A percentile compares a stretch with the other conserved stretches of the same genome.
Conservation (phyloP, 2,797 vertebrate genomes). For the Onychomys leucogaster region DNA sequence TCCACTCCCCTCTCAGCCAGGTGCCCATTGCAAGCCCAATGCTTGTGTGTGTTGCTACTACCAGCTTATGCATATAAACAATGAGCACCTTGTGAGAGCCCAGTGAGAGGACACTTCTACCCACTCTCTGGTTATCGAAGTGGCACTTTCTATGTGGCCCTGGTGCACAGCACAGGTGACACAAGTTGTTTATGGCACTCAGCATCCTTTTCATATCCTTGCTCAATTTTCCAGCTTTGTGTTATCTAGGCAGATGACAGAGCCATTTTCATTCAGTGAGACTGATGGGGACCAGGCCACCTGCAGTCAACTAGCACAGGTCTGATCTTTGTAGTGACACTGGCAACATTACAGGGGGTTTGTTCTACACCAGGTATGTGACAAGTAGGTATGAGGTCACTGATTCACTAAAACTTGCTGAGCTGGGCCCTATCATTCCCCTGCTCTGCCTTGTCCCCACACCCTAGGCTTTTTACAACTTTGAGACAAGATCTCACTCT, state of each 20-base stretch:
- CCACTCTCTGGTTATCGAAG: neutral
- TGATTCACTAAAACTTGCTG: neutral
- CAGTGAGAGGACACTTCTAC: neutral
- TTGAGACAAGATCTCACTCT: neutral
- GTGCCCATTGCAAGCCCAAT: neutral
- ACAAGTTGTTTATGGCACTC: neutral
- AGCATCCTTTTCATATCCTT: neutral
- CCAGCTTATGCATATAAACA: fast-evolving
- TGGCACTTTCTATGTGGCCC: neutral
- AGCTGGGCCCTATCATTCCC: neutral
- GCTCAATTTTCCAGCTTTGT: constrained; percentile 1
- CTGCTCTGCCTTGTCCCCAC: neutral
- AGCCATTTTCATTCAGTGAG: constrained; percentile 23
- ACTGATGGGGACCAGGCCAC: neutral
- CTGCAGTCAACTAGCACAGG: neutral
- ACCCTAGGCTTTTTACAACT: neutral
- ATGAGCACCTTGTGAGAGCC: neutral
- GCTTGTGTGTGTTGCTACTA: neutral
- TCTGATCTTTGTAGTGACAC: neutral
- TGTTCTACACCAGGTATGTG: neutral
- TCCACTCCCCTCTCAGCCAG: neutral
- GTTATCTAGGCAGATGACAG: constrained; percentile 24
- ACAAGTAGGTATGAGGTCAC: fast-evolving
- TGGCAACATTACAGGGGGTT: neutral
- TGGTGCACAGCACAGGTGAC: neutral